Evolutionary conservation across 2,113 vertebrate species (phyloP), one percentile per base, ranked within the genome.

Genomic region (Garra rufa): DNA sequence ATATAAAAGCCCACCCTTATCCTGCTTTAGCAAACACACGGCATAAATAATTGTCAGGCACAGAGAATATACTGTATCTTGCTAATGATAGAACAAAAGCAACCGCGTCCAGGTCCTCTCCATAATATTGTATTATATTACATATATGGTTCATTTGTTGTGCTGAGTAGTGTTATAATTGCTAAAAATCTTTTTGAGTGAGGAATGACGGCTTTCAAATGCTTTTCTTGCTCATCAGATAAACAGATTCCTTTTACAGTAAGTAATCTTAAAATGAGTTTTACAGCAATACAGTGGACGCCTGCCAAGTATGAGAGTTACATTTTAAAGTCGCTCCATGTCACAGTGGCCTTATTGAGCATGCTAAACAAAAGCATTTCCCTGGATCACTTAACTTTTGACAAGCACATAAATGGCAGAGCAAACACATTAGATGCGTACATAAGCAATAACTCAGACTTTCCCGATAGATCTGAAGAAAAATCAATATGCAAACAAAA

Each of bases 401-500:
- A 88, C 44, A 57, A 61, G 74, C 76, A 46, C 73, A 81, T 86
- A 88, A 88, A 89, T 24, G 61, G 75, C 63, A 87, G 83, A 85
- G 84, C 82, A 89, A 73, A 65, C 82, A 86, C 79, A 83, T 90
- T 87, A 83, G 19, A 91, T 87, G 61, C 15, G 38, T 67, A 69
- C 24, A 70, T 83, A 85, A 91, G 91, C 76, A 92, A 90, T 87
- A 87, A 86, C 26, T 44, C 83, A 74, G 83, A 81, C 57, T 80
- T 38, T 34, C 84, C 83, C 59, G 67, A 89, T 85, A 83, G 81
- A 90, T 84, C 74, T 77, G 70, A 85, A 83, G 84, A 92, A 90
- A 84, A 91, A 91, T 91, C 90, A 89, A 93, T 92, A 90, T 88
- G 82, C 86, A 90, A 85, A 91, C 88, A 91, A 85, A 91, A 85